Evolutionary conservation across 2,888 invertebrate species (phyloP), one percentile per base, ranked within the genome.

Genomic region (Nasonia oneida): DNA sequence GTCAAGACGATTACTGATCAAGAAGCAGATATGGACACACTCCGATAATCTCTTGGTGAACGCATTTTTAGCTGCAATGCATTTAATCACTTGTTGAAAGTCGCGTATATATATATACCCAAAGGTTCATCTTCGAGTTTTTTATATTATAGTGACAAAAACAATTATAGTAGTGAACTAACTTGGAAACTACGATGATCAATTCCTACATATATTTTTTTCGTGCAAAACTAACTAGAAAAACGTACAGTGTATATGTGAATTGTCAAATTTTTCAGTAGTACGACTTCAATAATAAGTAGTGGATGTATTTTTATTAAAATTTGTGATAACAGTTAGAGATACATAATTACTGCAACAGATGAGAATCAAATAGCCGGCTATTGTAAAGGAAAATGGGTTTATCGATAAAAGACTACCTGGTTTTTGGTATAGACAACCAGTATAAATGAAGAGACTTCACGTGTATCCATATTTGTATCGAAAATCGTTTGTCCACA

Each of bases 291-390:
- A 47, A 64, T 64, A 29, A 64, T 42, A 79, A 23, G 33, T 79
- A 79, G 79, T 79, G 79, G 42, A 73, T 81, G 53, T 73, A 71
- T 81, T 81, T 81, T 81, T 73, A 57, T 81, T 57, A 57, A 57
- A 79, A 73, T 67, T 79, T 67, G 23, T 67, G 47, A 79, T 50
- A 50, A 50, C n/a, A 47, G n/a, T 47, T 15, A 74, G 47, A 74
- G 57, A 61, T 61, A 74, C 47, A 74, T 50, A 47, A 23, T 29
- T 29, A 10, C 29, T 74, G 50, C 50, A 74, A 33, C 50, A 50
- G 23, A 74, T 74, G 74, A 74, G 74, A 74, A 50, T 74, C 50
- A 50, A 67, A 67, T 67, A 33, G 67, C 67, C 33, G 67, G 67
- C 67, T 29, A 70, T 53, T 76, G 29, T 57, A 61, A 61, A 64